Evolutionary conservation across 2,888 invertebrate species (phyloP), one percentile per base, ranked within the genome.

Genomic region (Trissolcus brochymenae): DNA sequence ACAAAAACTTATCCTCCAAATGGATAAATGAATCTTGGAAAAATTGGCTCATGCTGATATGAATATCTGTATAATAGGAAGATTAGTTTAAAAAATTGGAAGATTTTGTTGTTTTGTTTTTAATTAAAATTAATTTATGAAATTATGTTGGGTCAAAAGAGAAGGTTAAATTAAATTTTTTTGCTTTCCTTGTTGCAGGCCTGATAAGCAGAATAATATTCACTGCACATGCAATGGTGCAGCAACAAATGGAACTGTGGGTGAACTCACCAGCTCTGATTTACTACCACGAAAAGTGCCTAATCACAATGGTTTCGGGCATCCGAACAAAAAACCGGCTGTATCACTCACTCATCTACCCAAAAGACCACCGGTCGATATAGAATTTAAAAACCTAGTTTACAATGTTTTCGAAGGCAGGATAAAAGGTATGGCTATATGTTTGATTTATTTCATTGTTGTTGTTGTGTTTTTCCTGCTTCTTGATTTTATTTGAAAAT

Each of bases 341-440:
- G 94, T 93, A 41, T 90, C 94, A 57, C 91, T 96, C 79, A 94
- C 95, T 72, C 95, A 96, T 88, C 90, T 96, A 78, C 96, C 96
- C 0, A 95, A 94, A 87, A 91, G 97, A 78, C 96, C 95, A 50
- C 95, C 96, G 21, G 96, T 97, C 67, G 96, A 97, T 89, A 95
- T 98, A 81, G 95, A 96, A 90, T 98, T 97, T 90, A 92, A 92
- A 78, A 94, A 96, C 86, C 92, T 98, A 76, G 95, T 95, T 56
- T 98, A 97, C 90, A 95, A 95, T 14, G 96, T 98, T 62, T 94
- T 96, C 57, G 96, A 96, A 84, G 95, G 95, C 16, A 91, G 94
- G 79, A 92, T 93, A 87, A 91, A 94, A 80, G 95, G 90, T 90
- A 79, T 82, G 4, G 25, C 4, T 25, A 25, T 25, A 21, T 4